Base-by-base conservation (phyloP, 2,888 invertebrate species). In the Chaetogeoica ovagalla region DNA sequence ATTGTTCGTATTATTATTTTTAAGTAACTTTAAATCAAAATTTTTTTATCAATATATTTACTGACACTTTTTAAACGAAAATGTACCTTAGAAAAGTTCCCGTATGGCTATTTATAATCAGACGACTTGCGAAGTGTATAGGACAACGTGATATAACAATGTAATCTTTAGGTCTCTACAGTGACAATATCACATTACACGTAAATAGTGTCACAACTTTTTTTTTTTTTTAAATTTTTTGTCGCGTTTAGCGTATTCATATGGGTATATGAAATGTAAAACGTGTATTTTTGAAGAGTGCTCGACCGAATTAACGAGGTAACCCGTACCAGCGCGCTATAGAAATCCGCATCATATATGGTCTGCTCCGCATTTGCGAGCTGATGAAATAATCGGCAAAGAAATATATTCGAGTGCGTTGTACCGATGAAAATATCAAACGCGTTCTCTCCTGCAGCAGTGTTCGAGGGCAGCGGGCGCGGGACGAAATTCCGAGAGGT, bases 351-450 rank as follows among this genome's bases (percentile, higher is more conserved):
- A 52, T 65, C 52, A 63, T 37, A 63, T 37, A 73, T 55, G 13
- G 55, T 63, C 48, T 30, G n/a, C 23, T 23, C 21, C 19, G 30
- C 55, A 15, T 30, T 62, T n/a, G n/a, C 15, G n/a, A 52, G 62
- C 52, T 23, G 63, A 73, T 73, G 74, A 65, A 13, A 65, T 65
- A 57, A 74, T 74, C 74, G 55, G 63, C 74, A 74, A 74, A 74
- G 74, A 74, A 74, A 65, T 74, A 65, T 23, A 55, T 39, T 65
- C 39, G 39, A 57, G 55, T 65, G 65, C 55, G 11, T 63, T 74
- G 63, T 37, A 74, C 63, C 73, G 37, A 43, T 21, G 21, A 55
- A 63, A n/a, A 74, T 74, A 65, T 74, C 65, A 65, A 73, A 73
- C 37, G 63, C 52, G 55, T 74, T 74, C 43, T 39, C 65, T 23